Base-by-base conservation (phyloP, 1,140 invertebrate genomes). In the Odontomachus brunneus region DNA sequence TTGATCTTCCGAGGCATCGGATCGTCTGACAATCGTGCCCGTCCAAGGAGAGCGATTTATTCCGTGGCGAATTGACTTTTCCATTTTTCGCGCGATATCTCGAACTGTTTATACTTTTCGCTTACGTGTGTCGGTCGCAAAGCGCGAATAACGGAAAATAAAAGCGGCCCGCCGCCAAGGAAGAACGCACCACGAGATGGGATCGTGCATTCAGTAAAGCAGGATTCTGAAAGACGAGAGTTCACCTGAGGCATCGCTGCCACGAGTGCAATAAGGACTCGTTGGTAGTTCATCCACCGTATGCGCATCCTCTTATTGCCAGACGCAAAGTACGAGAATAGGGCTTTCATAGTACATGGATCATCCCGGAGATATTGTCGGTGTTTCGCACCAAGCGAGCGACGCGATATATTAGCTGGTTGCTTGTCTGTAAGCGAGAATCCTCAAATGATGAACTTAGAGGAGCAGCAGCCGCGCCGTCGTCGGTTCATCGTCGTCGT, bases 341-440 rank as follows among this genome's bases (percentile, higher is more conserved):
- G 33, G 17, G 33, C 65, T 80, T 53, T 80, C 51, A 19, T 78
- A 57, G 51, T 19, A 44, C 75, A 71, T 7, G 75, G 75, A 80
- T 80, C 75, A 80, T 59, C 75, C 17, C 22, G 63, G 24, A 48
- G 51, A 80, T 80, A 71, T 80, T 71, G 65, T 71, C 65, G 75
- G 53, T n/a, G 53, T 53, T 48, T 26, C 75, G 29, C 24, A n/a
- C 48, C 24, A n/a, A 48, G 3, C 75, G 22, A 26, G 66, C 33
- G 5, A 29, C 75, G 59, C 75, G 65, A 59, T 71, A 59, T 49
- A 38, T 12, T 15, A 33, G 12, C 14, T 9, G n/a, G 14, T 51
- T 11, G 66, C 66, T 26, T 29, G 62, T 53, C 63, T 78, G 75
- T 55, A 55, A 76, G 63, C 33, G 74, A 24, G 33, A 14, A 59